A percentile compares a stretch with the other conserved stretches of the same genome.
These are phyloP conservation scores for Brachypodius melanocephalos DNA, from an alignment of 2,113 vertebrate genomes.

Conservation along the genomic window DNA sequence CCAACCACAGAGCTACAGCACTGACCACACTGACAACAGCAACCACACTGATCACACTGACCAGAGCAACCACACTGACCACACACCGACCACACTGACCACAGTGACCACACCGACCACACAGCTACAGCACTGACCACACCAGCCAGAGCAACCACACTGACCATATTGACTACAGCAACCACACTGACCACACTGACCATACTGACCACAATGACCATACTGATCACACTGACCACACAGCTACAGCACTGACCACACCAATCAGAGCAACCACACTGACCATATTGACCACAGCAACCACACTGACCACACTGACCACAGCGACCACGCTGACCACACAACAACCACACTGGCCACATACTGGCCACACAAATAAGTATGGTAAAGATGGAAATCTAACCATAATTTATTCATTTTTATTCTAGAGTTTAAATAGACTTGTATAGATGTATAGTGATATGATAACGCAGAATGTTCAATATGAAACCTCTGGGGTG, in stretches of 20 bases:
- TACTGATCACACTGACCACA: neutral
- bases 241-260: neutral
- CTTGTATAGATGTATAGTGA: neutral
- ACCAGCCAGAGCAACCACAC: neutral
- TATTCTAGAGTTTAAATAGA: neutral
- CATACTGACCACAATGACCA: neutral
- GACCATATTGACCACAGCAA: neutral
- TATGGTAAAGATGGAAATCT: neutral
- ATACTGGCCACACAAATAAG: neutral
- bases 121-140: neutral
- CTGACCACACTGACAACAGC: too few species aligned
- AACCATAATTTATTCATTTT: neutral
- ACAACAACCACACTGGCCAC: neutral
- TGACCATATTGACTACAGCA: neutral
- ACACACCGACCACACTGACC: neutral
- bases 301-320: neutral
- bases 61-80: neutral
- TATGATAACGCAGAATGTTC: neutral
- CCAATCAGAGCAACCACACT: neutral
- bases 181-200: neutral
- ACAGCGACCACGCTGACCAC: neutral
- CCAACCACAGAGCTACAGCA: neutral
- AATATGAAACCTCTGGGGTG: neutral
- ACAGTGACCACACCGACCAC: neutral
- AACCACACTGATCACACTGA: neutral